Evolutionary conservation across 2,797 vertebrate genomes (phyloP).

Genomic region (Bradypus variegatus): DNA sequence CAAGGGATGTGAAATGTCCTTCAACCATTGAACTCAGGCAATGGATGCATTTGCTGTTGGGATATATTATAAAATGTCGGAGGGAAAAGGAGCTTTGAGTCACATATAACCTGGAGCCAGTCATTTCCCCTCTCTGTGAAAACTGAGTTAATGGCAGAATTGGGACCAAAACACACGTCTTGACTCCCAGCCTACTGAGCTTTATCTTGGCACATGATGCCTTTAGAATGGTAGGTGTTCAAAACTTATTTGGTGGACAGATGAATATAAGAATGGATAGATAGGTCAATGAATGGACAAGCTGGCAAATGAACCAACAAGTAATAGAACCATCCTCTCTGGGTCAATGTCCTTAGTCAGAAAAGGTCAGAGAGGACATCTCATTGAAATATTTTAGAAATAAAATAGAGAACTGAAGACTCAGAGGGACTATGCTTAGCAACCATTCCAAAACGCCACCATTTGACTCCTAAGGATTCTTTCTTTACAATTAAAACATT

Average conservation of each 20-base stretch:
- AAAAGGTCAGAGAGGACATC: slow-evolving; percentile 2
- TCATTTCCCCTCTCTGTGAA: not conserved
- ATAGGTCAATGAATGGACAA: not conserved
- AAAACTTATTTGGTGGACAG: not conserved
- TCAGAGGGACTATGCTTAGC: not conserved
- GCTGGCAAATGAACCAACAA: not conserved
- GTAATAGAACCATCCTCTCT: not conserved
- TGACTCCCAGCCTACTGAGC: not conserved
- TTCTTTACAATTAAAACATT: not conserved
- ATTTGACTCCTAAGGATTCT: not conserved
- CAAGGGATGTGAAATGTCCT: not conserved
- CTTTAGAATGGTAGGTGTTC: not conserved
- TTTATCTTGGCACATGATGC: not conserved
- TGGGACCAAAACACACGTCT: not conserved
- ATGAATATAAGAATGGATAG: not conserved
- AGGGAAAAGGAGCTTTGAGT: not conserved
- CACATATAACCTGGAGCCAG: not conserved
- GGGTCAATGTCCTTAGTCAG: not conserved
- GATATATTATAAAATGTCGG: not conserved
- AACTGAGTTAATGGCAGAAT: not conserved
- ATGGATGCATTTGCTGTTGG: not conserved
- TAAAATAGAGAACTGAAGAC: not conserved
- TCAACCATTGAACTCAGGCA: not conserved
- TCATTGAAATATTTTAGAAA: not conserved
- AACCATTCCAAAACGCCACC: not conserved